A percentile compares a stretch with the other conserved stretches of the same genome.
Evolutionary conservation across 2,113 vertebrate genomes (phyloP).

Genomic region (Heterotilapia buettikoferi): DNA sequence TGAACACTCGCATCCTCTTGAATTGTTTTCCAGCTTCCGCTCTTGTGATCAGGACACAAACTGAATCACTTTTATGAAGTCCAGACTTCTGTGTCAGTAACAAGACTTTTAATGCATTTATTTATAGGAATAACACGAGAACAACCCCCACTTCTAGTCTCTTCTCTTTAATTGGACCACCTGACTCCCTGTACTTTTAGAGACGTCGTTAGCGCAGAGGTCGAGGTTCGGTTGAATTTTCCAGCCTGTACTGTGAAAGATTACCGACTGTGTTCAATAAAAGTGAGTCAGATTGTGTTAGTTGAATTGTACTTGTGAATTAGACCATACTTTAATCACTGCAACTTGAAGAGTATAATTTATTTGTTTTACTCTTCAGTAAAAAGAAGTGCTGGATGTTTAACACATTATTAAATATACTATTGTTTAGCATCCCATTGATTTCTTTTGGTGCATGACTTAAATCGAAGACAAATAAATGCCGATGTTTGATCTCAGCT

Average conservation of each 20-base stretch:
- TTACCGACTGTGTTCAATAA: not conserved
- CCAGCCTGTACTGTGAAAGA: not conserved
- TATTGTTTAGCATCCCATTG: not conserved
- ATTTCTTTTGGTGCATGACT: not conserved
- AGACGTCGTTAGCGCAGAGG: not conserved
- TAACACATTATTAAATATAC: not conserved
- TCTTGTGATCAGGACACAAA: not conserved
- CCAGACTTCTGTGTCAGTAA: not conserved
- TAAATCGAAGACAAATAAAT: not conserved
- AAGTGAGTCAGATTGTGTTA: not conserved
- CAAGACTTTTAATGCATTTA: not conserved
- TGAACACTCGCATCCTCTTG: not conserved
- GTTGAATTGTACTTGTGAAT: not conserved
- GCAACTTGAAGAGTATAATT: constrained; percentile 1
- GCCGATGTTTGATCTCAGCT: not conserved
- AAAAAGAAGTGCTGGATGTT: not conserved
- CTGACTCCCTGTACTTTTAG: not conserved
- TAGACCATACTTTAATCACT: not conserved
- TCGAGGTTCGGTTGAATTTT: not conserved
- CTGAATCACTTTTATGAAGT: not conserved
- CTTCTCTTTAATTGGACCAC: not conserved
- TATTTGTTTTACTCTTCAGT: not conserved
- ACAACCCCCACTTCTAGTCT: not conserved
- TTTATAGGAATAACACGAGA: not conserved
- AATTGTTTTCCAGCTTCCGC: not conserved